Percentiles rank a stretch among this genome's conserved stretches.
phyloP scores from a whole-genome alignment of 2,797 vertebrate species.

The Menidia menidia region DNA sequence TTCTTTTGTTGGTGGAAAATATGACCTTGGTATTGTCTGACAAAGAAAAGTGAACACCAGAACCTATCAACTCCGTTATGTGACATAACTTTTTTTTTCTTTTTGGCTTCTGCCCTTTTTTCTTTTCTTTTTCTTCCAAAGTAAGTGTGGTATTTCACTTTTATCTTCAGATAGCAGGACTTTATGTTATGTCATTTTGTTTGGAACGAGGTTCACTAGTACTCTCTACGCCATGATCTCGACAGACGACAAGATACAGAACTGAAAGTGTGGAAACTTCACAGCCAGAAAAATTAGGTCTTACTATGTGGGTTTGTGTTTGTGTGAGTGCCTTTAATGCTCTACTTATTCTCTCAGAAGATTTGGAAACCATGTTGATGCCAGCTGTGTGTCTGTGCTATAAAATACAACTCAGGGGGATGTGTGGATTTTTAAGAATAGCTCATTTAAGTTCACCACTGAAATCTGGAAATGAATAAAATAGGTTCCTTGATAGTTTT shows the following conservation, averaged over 20 bases:
- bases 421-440: constrained; percentile 26
- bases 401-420: constrained; percentile 16
- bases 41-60: constrained; percentile 63
- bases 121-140: constrained; percentile 64
- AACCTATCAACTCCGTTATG: constrained; percentile 82
- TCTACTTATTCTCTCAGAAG: constrained; percentile 61
- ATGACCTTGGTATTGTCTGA: constrained; percentile 79
- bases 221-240: constrained; percentile 76
- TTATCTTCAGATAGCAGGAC: constrained; percentile 86
- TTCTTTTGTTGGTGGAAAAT: constrained; percentile 50
- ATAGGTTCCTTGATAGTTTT: neutral
- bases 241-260: constrained; percentile 81
- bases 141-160: constrained; percentile 84
- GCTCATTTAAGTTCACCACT: constrained; percentile 15
- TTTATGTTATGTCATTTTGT: constrained; percentile 85
- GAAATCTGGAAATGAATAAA: constrained; percentile 11
- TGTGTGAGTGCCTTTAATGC: constrained; percentile 68
- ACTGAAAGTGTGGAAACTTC: constrained; percentile 80
- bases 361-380: constrained; percentile 40
- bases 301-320: constrained; percentile 56
- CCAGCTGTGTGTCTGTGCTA: constrained; percentile 10
- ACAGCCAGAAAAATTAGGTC: constrained; percentile 81
- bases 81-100: constrained; percentile 62
- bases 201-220: constrained; percentile 76
- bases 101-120: constrained; percentile 47